Base-by-base conservation (phyloP, 2,113 vertebrate genomes). In the Ceyx cyanopectus region DNA sequence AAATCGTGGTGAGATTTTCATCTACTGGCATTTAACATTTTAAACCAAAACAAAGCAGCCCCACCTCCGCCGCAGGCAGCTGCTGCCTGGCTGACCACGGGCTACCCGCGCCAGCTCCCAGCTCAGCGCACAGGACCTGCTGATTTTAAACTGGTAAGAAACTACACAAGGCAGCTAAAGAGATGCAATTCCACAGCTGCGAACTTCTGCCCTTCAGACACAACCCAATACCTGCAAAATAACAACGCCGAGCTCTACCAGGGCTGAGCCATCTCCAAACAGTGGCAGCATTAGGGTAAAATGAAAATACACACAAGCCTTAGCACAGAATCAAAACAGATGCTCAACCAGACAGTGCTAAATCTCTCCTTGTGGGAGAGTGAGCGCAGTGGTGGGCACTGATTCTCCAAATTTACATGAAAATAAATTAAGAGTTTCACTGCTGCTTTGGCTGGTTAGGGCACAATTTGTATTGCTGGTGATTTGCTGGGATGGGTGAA, bases 81-180 rank as follows among this genome's bases (percentile, higher is more conserved):
- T n/a, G 41, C 7, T 0, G 8, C 46, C 82, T 7, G 18, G 54
- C 30, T 16, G 0, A 13, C 0, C 1, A 14, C 45, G n/a, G 23
- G 11, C 14, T 1, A 4, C 56, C 6, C 12, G 24, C 69, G 34
- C 27, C 76, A 50, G 68, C 80, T 16, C 5, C 1, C 1, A 24
- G 43, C 2, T 4, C 24, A n/a, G 5, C 43, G 62, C 53, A 62
- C 54, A 43, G 22, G 54, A 63, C 1, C 11, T 1, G 26, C 78
- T 24, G 5, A 5, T 57, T 75, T 26, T 60, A n/a, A 53, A 48
- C n/a, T 58, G 40, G 62, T 23, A 65, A 68, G 54, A 3, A 89
- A 60, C 22, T n/a, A 24, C 2, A 56, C 5, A 1, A 56, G 46
- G 73, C 89, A 74, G 81, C 54, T 20, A 20, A 63, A n/a, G 40